Conservation (phyloP, 1,140 invertebrate genomes). For the Drosophila ironensis region DNA sequence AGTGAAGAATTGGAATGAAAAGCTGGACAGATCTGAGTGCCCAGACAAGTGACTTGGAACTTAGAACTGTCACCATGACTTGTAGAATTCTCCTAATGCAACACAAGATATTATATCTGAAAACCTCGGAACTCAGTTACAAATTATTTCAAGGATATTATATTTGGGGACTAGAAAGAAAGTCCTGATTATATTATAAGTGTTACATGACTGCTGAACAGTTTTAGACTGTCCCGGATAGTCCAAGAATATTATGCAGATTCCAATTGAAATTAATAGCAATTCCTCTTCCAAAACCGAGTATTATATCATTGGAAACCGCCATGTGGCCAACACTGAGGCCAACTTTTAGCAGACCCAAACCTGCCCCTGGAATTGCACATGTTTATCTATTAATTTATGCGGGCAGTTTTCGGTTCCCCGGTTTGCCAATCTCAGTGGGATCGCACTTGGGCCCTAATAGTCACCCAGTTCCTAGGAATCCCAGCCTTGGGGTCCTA, state of each 20-base stretch:
- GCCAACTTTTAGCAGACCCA: constrained; percentile 1
- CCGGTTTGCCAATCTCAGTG: constrained; percentile 42
- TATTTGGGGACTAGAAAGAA: too few species aligned
- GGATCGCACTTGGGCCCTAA: constrained; percentile 53
- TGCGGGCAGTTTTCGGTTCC: constrained; percentile 64
- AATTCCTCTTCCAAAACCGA: too few species aligned
- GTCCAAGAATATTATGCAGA: too few species aligned
- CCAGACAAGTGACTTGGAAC: neutral
- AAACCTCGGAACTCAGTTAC: too few species aligned
- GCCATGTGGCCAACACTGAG: neutral
- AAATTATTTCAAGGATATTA: too few species aligned
- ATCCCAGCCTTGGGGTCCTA: constrained; percentile 16
- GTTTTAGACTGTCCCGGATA: too few species aligned
- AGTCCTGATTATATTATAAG: too few species aligned
- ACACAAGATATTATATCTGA: too few species aligned
- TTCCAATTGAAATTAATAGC: too few species aligned
- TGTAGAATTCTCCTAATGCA: too few species aligned
- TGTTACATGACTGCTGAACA: too few species aligned
- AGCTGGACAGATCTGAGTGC: constrained; percentile 1
- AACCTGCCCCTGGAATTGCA: constrained; percentile 43
- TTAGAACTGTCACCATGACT: neutral
- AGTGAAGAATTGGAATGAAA: constrained; percentile 41
- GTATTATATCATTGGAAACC: neutral
- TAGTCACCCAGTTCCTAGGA: constrained; percentile 23
- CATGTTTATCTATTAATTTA: constrained; percentile 78